Evolutionary conservation across 2,113 vertebrate species (phyloP).

Genomic region (Gobius niger): DNA sequence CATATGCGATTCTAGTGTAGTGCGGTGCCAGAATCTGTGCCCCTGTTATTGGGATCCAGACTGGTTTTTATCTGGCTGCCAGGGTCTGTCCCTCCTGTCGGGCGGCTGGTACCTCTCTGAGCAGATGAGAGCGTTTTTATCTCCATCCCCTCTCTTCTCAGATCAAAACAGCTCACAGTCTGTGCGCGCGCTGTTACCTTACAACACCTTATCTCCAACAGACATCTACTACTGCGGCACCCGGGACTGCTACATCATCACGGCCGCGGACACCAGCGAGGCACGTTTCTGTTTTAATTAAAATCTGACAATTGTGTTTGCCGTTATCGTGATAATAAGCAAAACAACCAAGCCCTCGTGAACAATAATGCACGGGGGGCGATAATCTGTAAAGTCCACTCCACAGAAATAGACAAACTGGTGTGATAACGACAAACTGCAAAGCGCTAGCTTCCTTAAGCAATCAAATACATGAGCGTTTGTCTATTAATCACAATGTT

Average conservation of each 20-base stretch:
- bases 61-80: constrained; percentile 48
- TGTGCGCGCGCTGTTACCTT: constrained; percentile 10
- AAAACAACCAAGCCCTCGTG: neutral
- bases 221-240: constrained; percentile 2
- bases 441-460: no score
- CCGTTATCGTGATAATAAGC: neutral
- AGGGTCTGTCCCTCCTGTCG: constrained; percentile 36
- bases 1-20: constrained; percentile 37
- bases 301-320: neutral
- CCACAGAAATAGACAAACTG: no score
- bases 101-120: constrained; percentile 39
- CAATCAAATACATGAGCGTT: no score
- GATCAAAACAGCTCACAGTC: constrained; percentile 53
- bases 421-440: no score
- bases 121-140: constrained; percentile 42
- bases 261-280: neutral
- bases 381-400: no score
- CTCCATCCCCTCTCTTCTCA: constrained; percentile 50
- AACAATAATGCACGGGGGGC: neutral
- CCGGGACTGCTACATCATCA: neutral
- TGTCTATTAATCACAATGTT: no score
- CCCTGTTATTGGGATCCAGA: constrained; percentile 23
- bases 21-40: constrained; percentile 36
- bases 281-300: neutral
- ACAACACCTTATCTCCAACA: constrained; percentile 34